These are phyloP conservation scores for Hybognathus amarus DNA, from an alignment of 2,797 vertebrate species.

Conservation along the genomic window DNA sequence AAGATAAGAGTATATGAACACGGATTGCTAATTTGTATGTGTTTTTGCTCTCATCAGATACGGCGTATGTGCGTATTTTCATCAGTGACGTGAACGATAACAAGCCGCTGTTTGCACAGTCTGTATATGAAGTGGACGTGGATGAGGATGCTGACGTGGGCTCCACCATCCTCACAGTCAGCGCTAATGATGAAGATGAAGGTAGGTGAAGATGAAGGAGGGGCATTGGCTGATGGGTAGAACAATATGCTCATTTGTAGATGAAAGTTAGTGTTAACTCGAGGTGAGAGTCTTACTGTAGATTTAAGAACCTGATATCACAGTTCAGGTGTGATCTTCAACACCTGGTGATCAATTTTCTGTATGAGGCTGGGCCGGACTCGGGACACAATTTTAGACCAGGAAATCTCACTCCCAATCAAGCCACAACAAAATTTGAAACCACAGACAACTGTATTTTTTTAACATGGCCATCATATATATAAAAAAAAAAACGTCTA, in stretches of 20 bases:
- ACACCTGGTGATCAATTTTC: background rate
- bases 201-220: slow-evolving; percentile 69
- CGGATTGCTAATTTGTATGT: slow-evolving; percentile 68
- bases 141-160: slow-evolving; percentile 88
- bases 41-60: slow-evolving; percentile 77
- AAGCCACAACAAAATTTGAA: background rate
- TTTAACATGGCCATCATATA: background rate
- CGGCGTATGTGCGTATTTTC: slow-evolving; percentile 84
- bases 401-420: background rate
- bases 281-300: background rate
- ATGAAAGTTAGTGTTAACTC: background rate
- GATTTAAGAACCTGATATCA: background rate
- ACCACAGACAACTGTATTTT: background rate
- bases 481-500: background rate
- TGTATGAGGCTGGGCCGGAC: background rate
- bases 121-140: slow-evolving; percentile 82
- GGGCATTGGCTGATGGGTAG: background rate
- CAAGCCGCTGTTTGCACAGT: slow-evolving; percentile 83
- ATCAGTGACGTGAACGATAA: slow-evolving; percentile 92
- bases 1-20: slow-evolving; percentile 54
- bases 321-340: background rate
- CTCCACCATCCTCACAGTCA: slow-evolving; percentile 82
- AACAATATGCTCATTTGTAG: slow-evolving; percentile 4
- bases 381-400: background rate
- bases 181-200: slow-evolving; percentile 88